Base-by-base conservation (phyloP, 2,888 invertebrate species). In the Spodoptera picta region DNA sequence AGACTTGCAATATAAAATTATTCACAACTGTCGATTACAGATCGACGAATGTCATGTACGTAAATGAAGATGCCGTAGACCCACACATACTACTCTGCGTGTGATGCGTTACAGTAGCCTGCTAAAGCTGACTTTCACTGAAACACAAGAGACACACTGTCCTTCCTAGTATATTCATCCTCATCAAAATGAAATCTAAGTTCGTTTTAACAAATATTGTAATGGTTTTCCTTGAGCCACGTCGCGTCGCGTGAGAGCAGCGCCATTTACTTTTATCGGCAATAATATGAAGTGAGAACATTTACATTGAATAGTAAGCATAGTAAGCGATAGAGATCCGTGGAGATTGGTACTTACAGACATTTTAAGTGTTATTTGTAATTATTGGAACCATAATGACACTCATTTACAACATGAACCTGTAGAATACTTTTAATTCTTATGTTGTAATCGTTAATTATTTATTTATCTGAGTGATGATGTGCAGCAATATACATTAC, bases 291-390 rank as follows among this genome's bases (percentile, higher is more conserved):
- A 45, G 41, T 60, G 56, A 42, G 6, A 4, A 7, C 48, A 76
- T 73, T 76, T 57, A 61, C 69, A 64, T 76, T 57, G 31, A 31
- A 52, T 61, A 45, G n/a, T n/a, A n/a, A n/a, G n/a, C n/a, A n/a
- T n/a, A n/a, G n/a, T n/a, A n/a, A n/a, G n/a, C 27, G 4, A 5
- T 56, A 52, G 45, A 59, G 7, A 60, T 60, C 57, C 48, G 48
- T 4, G 41, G 41, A 60, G 45, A 42, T 31, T 49, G 53, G 23
- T 56, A 49, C 43, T 24, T 10, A 49, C 10, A 12, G 24, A 45
- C 47, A 19, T 43, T 45, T 58, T 60, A 77, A 65, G 73, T 77
- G 69, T 69, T 76, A 76, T 65, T 76, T 54, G 58, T 73, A 58
- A 69, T 73, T 69, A 72, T 48, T 2, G 24, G 41, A 41, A 52